Base-by-base conservation (phyloP, 2,797 vertebrate species). In the Geotrypetes seraphini region DNA sequence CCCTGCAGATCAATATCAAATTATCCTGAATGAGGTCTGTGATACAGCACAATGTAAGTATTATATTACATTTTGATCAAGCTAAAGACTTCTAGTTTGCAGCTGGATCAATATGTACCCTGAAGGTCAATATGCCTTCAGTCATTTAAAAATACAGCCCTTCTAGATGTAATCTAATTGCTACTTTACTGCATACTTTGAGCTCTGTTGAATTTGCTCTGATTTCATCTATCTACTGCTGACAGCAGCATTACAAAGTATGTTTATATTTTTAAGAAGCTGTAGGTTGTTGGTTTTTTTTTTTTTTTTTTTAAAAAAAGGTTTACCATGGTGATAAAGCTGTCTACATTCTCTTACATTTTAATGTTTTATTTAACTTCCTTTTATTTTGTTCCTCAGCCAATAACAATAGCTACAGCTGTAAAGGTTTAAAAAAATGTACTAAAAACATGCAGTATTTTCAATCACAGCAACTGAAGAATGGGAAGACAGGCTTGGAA, bases 1-100 rank as follows among this genome's bases (percentile, higher is more conserved):
- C 17, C 41, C 28, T 51, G 42, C 27, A 25, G 34, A 58, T 60
- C 38, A 60, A 51, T 47, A 71, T 43, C 35, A 66, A 68, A 68
- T 69, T 70, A 64, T 40, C 38, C 39, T 43, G 24, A 57, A 52
- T 36, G 50, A 55, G 63, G 39, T 33, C 24, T 55, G 28, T 14
- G 22, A 37, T 49, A 22, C 33, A 55, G 22, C 16, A 34, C 12
- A 30, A 25, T 1, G 38, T 43, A 47, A 43, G 25, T 28, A 39
- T 3, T 33, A 17, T 28, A 47, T 25, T 57, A 28, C 16, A 16
- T 47, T 41, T 32, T 57, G 30, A 35, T 57, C 22, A 60, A 50
- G 26, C 14, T 41, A 54, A 60, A 47, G 43, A 44, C 12, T 33
- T 43, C 3, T 40, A 31, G 41, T 58, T 32, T 57, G n/a, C 23